These are phyloP conservation scores for Euleptes europaea DNA, from an alignment of 2,113 vertebrate species.

Conservation along the genomic window DNA sequence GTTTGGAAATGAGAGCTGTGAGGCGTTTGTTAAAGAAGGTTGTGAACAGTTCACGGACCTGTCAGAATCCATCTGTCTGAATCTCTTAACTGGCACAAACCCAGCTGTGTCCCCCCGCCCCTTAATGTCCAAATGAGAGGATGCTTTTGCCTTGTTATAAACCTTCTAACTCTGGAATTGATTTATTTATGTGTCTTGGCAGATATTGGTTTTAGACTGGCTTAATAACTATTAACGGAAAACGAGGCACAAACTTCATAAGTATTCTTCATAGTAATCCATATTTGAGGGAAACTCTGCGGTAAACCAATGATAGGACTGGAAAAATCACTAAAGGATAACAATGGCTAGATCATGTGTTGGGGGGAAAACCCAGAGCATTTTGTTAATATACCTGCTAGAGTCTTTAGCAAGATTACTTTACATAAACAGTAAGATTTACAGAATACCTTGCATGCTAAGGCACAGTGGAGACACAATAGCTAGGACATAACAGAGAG, in stretches of 20 bases:
- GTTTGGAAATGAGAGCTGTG: conserved; percentile 53
- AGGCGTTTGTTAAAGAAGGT: conserved; percentile 67
- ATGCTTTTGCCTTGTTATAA: conserved; percentile 51
- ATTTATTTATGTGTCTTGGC: background rate
- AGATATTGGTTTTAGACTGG: conserved; percentile 54
- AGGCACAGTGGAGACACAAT: background rate
- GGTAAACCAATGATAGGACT: background rate
- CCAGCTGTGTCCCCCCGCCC: conserved; percentile 57
- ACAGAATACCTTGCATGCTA: background rate
- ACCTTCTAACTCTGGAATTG: background rate
- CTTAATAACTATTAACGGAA: background rate
- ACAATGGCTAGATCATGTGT: background rate
- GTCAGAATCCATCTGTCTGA: conserved; percentile 70
- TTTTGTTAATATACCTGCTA: background rate
- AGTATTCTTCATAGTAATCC: conserved; percentile 18
- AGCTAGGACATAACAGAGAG: too few relatives aligned
- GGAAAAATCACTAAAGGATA: background rate
- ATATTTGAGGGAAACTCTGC: background rate
- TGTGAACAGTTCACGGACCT: conserved; percentile 57
- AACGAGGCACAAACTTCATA: background rate
- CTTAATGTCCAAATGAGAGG: conserved; percentile 41
- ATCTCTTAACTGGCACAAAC: conserved; percentile 57
- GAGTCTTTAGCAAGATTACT: conserved; percentile 30
- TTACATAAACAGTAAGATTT: background rate
- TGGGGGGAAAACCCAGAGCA: background rate